phyloP scores from a whole-genome alignment of 2,113 vertebrate genomes.

The Mobula birostris region DNA sequence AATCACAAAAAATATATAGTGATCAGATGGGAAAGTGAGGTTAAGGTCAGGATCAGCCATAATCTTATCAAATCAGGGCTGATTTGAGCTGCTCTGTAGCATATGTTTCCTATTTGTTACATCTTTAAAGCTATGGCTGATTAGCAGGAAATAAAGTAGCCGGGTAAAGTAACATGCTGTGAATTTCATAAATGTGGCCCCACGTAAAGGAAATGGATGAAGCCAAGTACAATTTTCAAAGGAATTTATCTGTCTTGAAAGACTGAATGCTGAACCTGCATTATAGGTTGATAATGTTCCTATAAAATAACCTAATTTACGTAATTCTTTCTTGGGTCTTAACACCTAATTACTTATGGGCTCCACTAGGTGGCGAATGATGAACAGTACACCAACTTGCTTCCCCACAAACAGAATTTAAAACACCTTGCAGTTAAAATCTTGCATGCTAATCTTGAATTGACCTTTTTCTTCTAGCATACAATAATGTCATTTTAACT shows the following conservation, averaged over 20 bases:
- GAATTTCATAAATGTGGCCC: not conserved
- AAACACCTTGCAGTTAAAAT: not conserved
- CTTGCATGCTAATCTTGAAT: not conserved
- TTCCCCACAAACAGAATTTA: not conserved
- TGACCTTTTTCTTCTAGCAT: not conserved
- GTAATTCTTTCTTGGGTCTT: not conserved
- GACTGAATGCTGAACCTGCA: not conserved
- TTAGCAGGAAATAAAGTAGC: not conserved
- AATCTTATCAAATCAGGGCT: too few species aligned
- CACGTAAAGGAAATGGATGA: not conserved
- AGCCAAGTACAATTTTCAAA: not conserved
- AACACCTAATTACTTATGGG: not conserved
- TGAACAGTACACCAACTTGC: not conserved
- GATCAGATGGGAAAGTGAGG: too few species aligned
- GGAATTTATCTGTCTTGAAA: not conserved
- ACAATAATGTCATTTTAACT: not conserved
- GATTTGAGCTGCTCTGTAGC: too few species aligned
- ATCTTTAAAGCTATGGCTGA: not conserved
- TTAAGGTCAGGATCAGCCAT: too few species aligned
- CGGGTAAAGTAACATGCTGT: not conserved
- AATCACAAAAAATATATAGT: too few species aligned
- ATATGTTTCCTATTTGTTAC: too few species aligned
- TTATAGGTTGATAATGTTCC: not conserved
- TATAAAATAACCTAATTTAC: not conserved
- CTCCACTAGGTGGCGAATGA: not conserved